Evolutionary conservation across 2,888 invertebrate genomes (phyloP), one percentile per base, ranked within the genome.

Genomic region (Lasius fuliginosus): DNA sequence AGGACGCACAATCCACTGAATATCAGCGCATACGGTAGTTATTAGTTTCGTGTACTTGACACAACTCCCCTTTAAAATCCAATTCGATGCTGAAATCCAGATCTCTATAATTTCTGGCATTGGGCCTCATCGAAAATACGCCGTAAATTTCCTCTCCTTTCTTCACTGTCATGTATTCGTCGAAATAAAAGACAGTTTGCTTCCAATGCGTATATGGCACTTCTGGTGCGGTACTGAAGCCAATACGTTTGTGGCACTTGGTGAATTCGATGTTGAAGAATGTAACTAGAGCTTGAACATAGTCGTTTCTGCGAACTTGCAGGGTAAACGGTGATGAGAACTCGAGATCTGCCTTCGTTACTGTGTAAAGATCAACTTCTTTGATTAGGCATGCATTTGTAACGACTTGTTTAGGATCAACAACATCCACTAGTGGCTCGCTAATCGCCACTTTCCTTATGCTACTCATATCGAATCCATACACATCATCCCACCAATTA

Each of bases 401-500:
- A 64, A 99, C 99, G 83, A 99, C 98, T 96, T 99, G 99, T 94
- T 99, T 99, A 3, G 99, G 98, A 95, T 99, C 99, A 1, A 99
- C 99, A 18, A 99, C 98, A 95, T 99, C 99, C 0, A 99, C 99
- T 1, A 99, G 96, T 0, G 99, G 99, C 95, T 99, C 99, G 56
- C 98, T 98, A 90, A 99, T 99, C 27, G 99, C 99, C 86, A 99
- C 99, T 95, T 99, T 98, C 77, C 99, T 96, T 94, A 99, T 99
- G 91, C 98, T 98, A 92, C 98, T 99, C 99, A 99, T 99, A 95
- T 99, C 98, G 94, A 99, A 99, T 73, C 99, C 99, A 93, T 99
- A 99, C 1, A 99, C 99, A 95, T 99, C 99, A 94, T 99, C 99
- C 99, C 99, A 99, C 99, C 99, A 99, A 95, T 99, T 99, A 92